Conservation (phyloP, 2,888 invertebrate species). For the Pantelozetes paolii region DNA sequence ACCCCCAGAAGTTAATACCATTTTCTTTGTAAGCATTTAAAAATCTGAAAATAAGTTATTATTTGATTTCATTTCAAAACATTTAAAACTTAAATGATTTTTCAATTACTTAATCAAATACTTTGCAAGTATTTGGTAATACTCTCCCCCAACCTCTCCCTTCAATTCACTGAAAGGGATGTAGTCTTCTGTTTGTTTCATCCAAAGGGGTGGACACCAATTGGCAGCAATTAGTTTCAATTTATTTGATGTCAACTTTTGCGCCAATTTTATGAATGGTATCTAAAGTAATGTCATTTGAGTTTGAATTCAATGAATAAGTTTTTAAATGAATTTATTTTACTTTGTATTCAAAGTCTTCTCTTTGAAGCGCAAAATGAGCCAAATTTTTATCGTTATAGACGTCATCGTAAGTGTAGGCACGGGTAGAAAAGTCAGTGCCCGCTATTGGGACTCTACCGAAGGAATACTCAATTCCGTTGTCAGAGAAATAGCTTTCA, state of each 20-base stretch:
- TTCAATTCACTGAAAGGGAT: conserved; percentile 55
- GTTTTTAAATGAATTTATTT: neutral
- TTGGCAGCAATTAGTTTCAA: conserved; percentile 56
- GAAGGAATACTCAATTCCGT: conserved; percentile 71
- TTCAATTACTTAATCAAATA: conserved; percentile 5
- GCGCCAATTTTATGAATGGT: conserved; percentile 52
- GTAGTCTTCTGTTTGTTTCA: conserved; percentile 58
- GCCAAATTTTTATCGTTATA: conserved; percentile 56
- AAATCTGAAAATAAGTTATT: conserved; percentile 40
- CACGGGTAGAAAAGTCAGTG: conserved; percentile 73
- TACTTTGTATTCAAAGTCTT: conserved; percentile 68
- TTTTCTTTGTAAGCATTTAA: conserved; percentile 61
- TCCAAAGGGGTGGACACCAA: conserved; percentile 60
- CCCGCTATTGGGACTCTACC: conserved; percentile 78
- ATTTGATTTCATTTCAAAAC: neutral
- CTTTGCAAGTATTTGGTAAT: conserved; percentile 59
- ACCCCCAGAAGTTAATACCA: conserved; percentile 65
- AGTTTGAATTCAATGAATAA: neutral
- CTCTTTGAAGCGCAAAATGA: conserved; percentile 62
- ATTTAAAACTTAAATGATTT: neutral
- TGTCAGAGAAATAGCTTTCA: conserved; percentile 54
- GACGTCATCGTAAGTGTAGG: conserved; percentile 73
- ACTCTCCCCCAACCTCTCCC: conserved; percentile 52
- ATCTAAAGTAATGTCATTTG: conserved; percentile 50
- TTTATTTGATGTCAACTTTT: conserved; percentile 47